Evolutionary conservation across 1,140 invertebrate genomes (phyloP), one percentile per base, ranked within the genome.

Genomic region (Frieseomelitta varia): DNA sequence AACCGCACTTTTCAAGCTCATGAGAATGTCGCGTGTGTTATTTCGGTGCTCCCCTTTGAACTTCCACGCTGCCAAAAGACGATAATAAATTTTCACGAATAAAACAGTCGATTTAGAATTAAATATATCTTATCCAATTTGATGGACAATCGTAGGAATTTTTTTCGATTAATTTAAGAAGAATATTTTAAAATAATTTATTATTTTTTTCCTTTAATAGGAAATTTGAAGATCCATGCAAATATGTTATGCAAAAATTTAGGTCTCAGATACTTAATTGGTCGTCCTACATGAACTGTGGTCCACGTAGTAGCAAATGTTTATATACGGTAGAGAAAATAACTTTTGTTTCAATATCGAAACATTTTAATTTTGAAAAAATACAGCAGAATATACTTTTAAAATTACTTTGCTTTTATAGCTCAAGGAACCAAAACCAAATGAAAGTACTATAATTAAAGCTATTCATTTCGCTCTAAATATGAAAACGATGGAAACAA

Each of bases 161-260:
- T 63, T 39, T 56, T 53, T 55, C 12, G 63, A 83, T 67, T 76
- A 47, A 47, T 47, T 47, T 19, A 47, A 27, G 11, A 15, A 30
- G n/a, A 67, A 53, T 55, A 11, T 21, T 55, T 55, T 53, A 1
- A 27, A 72, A 27, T 74, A 77, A n/a, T 14, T 39, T 6, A 11
- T 34, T 53, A 19, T 19, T 77, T 30, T 55, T n/a, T n/a, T n/a
- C n/a, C 14, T 65, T 67, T 76, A 55, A n/a, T 63, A 91, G 90
- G 90, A 87, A 85, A 27, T 91, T 92, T 75, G 72, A n/a, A 67
- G 90, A 91, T n/a, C 80, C 87, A 6, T 91, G 91, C 63, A 73
- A 58, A 8, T 87, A 78, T n/a, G 81, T 87, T 15, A 90, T 88
- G 88, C 91, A 91, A 14, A 86, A 90, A 71, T 84, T 92, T 12